These are phyloP conservation scores for Psittacula cyanocephala DNA, from an alignment of 2,113 vertebrate species.

Conservation along the genomic window DNA sequence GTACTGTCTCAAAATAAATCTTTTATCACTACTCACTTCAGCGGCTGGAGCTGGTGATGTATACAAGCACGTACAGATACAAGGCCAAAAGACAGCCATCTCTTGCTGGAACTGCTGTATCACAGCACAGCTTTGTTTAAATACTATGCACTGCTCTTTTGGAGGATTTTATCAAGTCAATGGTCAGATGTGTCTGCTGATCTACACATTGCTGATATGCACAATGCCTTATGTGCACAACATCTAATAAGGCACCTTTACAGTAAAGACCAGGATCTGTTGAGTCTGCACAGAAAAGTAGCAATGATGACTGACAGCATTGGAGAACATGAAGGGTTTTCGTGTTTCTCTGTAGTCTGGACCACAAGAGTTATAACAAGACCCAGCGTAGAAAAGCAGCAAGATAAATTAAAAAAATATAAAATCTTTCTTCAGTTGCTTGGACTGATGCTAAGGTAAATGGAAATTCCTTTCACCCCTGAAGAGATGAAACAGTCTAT, in stretches of 20 bases:
- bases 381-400: background rate
- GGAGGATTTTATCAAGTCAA: background rate
- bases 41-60: background rate
- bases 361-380: background rate
- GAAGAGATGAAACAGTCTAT: background rate
- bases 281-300: background rate
- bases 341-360: background rate
- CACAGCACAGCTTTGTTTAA: background rate
- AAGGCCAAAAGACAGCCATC: background rate
- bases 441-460: background rate
- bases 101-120: background rate
- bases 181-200: background rate
- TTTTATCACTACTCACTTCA: conserved; percentile 38
- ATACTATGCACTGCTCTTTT: background rate
- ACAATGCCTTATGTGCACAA: background rate
- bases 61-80: background rate
- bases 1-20: conserved; percentile 52
- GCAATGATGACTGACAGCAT: background rate
- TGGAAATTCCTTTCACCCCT: background rate
- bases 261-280: background rate
- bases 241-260: background rate
- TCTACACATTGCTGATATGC: background rate
- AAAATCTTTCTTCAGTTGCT: background rate
- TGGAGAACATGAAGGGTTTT: background rate
- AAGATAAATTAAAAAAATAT: background rate